Percentiles rank a stretch among this genome's conserved stretches.
Conservation (phyloP, 2,797 vertebrate genomes). For the Chelon auratus region DNA sequence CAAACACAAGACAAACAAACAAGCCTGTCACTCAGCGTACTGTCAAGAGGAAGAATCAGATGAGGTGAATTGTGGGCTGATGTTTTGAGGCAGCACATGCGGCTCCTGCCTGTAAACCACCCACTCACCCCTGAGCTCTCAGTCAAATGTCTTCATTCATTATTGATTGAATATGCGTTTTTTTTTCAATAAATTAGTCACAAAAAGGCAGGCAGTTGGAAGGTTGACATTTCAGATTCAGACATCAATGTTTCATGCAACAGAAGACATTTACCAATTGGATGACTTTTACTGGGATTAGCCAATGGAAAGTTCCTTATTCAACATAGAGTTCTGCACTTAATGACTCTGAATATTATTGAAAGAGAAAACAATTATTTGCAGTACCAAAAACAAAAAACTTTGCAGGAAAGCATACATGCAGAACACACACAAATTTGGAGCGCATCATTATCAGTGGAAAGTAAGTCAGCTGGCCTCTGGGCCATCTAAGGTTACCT, state of each 20-base stretch:
- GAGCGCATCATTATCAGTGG: slow-evolving; percentile 11
- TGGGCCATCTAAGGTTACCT: slow-evolving; percentile 39
- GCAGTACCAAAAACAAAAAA: too few relatives aligned
- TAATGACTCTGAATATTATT: neutral
- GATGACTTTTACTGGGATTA: slow-evolving; percentile 6
- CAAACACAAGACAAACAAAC: neutral
- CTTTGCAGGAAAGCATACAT: neutral
- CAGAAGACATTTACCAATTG: slow-evolving; percentile 20
- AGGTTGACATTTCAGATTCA: slow-evolving; percentile 76
- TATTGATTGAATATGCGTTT: slow-evolving; percentile 70
- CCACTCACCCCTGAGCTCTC: slow-evolving; percentile 33
- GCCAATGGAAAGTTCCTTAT: neutral
- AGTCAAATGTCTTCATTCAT: slow-evolving; percentile 67
- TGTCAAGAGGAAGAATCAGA: slow-evolving; percentile 17
- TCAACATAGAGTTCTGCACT: neutral
- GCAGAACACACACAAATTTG: neutral
- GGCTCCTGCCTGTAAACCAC: slow-evolving; percentile 7
- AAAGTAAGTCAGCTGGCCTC: slow-evolving; percentile 43
- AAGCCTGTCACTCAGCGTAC: neutral
- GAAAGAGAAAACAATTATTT: neutral
- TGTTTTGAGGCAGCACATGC: slow-evolving; percentile 20
- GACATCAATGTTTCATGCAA: slow-evolving; percentile 70
- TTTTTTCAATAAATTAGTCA: slow-evolving; percentile 75
- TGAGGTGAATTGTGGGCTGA: slow-evolving; percentile 20
- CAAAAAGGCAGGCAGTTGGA: slow-evolving; percentile 64